Percentiles rank a stretch among this genome's conserved stretches.
Conservation (phyloP, 2,888 invertebrate species). For the Pammene fasciana region DNA sequence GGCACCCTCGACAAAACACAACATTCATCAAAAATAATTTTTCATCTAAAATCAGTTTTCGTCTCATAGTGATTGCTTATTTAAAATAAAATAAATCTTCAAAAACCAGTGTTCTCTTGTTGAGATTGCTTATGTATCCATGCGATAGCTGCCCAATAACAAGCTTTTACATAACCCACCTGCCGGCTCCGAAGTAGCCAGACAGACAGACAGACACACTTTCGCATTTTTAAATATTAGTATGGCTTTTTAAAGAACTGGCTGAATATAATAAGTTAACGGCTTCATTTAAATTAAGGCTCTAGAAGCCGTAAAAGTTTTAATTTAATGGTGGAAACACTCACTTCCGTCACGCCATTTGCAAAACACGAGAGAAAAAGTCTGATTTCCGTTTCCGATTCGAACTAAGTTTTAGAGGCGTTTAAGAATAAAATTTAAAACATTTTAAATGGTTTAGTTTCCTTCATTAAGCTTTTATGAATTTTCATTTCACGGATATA, state of each 20-base stretch:
- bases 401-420: slow-evolving; percentile 6
- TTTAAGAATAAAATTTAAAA: slow-evolving; percentile 4
- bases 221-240: too few relatives aligned
- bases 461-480: background rate
- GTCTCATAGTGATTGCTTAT: too few relatives aligned
- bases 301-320: slow-evolving; percentile 23
- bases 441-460: slow-evolving; percentile 6
- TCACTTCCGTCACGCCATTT: slow-evolving; percentile 25
- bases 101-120: too few relatives aligned
- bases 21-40: too few relatives aligned
- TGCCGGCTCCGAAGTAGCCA: slow-evolving; percentile 47
- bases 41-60: too few relatives aligned
- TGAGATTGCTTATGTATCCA: slow-evolving; percentile 10
- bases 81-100: too few relatives aligned
- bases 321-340: slow-evolving; percentile 21
- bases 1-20: too few relatives aligned
- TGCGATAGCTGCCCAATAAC: slow-evolving; percentile 39
- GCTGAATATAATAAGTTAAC: background rate
- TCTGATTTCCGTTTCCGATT: slow-evolving; percentile 21
- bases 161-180: slow-evolving; percentile 49
- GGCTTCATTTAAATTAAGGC: slow-evolving; percentile 2
- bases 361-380: slow-evolving; percentile 24
- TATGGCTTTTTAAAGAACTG: background rate
- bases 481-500: background rate
- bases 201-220: too few relatives aligned